Evolutionary conservation across 2,888 invertebrate genomes (phyloP), one percentile per base, ranked within the genome.

Genomic region (Cheilosia soror): DNA sequence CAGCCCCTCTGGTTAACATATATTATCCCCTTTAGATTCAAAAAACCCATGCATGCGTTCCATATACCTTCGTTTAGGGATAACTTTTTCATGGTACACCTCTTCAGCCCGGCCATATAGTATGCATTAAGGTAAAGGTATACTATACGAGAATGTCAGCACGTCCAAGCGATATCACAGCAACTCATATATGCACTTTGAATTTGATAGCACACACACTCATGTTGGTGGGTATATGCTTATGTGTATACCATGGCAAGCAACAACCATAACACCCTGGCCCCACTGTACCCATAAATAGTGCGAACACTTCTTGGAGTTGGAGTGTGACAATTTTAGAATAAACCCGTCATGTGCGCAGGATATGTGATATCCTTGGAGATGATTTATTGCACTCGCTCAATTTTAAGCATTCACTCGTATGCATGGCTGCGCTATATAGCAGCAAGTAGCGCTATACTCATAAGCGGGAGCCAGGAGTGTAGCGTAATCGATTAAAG

Each of bases 301-400:
- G 47, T 65, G 65, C 65, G 49, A 65, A 65, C 65, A 65, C 49
- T 65, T 15, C 63, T 44, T 47, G 20, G 29, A 33, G 33, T 58
- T 37, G 37, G 37, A 20, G 58, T 63, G 63, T 65, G 65, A 65
- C 63, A 60, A 60, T 60, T 60, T 60, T 60, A 40, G 63, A 47
- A 65, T 65, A 65, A 33, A 65, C 63, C 33, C 31, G 31, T 49
- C 49, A 65, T 65, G 49, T 51, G 65, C 33, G 49, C 44, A 31
- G 49, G 65, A 65, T 49, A 65, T 65, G 65, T 37, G 49, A 47
- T 65, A 65, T 65, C 65, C 65, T 29, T 65, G 49, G 31, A 65
- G 49, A 49, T 65, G 65, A 65, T 49, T 65, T 65, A 65, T 65
- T 65, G 49, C 65, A 47, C 65, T 51, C 47, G 49, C 65, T 49